Evolutionary conservation across 2,797 vertebrate species (phyloP).

Genomic region (Otolemur crassicaudatus): DNA sequence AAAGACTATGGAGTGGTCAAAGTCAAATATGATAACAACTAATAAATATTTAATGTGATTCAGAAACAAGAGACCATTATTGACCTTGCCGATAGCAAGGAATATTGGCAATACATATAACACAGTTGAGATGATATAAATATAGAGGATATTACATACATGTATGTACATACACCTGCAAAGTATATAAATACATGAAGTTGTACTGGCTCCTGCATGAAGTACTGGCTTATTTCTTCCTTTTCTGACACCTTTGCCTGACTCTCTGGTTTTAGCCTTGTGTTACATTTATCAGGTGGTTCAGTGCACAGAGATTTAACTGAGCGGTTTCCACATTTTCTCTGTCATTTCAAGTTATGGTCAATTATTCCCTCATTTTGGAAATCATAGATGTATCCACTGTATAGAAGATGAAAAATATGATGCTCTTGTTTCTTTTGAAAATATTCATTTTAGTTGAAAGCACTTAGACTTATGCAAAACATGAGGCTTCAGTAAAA

Average conservation of each 20-base stretch:
- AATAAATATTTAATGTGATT: not conserved
- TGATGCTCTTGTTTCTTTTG: not conserved
- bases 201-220: not conserved
- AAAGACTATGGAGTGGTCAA: not conserved
- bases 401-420: constrained; percentile 26
- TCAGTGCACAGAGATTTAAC: not conserved
- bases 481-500: not conserved
- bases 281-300: not conserved
- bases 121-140: not conserved
- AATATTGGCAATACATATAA: not conserved
- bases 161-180: no score
- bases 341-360: constrained; percentile 15
- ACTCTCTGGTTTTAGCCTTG: not conserved
- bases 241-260: not conserved
- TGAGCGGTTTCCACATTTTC: not conserved
- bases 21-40: not conserved
- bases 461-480: not conserved
- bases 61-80: not conserved
- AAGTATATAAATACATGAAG: not conserved
- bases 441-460: constrained; percentile 12
- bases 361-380: not conserved
- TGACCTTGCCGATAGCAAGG: not conserved
- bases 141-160: not conserved
- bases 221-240: not conserved
- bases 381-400: not conserved